A percentile compares a stretch with the other conserved stretches of the same genome.
Evolutionary conservation across 2,888 invertebrate genomes (phyloP).

Genomic region (Diarsia mendica): DNA sequence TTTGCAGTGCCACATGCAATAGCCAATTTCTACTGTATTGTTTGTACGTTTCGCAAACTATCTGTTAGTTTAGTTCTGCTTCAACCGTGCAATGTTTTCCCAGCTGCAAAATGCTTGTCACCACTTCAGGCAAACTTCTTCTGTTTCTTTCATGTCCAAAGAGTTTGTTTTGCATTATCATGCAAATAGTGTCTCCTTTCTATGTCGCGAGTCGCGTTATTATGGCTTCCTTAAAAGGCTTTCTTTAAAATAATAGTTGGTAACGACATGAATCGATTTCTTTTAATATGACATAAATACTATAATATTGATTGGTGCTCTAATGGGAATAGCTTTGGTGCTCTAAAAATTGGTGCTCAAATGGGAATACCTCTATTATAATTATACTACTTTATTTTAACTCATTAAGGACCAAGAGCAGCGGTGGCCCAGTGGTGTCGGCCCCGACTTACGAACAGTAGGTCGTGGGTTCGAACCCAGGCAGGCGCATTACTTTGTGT

Average conservation of each 20-base stretch:
- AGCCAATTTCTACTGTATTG: conserved; percentile 44
- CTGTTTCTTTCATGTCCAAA: conserved; percentile 34
- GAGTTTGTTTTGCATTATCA: conserved; percentile 56
- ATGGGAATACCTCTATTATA: no score
- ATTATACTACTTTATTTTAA: conserved; percentile 35
- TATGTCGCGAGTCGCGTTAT: conserved; percentile 32
- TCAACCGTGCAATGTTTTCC: conserved; percentile 50
- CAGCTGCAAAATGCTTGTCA: conserved; percentile 59
- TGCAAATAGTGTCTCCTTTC: conserved; percentile 52
- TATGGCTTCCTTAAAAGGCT: conserved; percentile 44
- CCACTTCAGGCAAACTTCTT: conserved; percentile 41
- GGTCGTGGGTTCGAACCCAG: no score
- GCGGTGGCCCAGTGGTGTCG: no score
- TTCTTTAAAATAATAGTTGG: conserved; percentile 39
- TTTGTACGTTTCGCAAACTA: conserved; percentile 57
- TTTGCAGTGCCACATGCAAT: conserved; percentile 42
- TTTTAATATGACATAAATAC: conserved; percentile 50
- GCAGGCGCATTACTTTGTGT: no score
- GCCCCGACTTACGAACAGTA: no score
- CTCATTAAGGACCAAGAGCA: no score
- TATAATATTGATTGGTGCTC: neutral
- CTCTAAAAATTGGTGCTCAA: no score
- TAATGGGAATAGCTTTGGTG: no score
- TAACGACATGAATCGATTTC: conserved; percentile 39
- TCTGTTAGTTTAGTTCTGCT: conserved; percentile 35